A percentile compares a stretch with the other conserved stretches of the same genome.
Conservation (phyloP, 2,888 invertebrate genomes). For the Orthonychiurus folsomi region DNA sequence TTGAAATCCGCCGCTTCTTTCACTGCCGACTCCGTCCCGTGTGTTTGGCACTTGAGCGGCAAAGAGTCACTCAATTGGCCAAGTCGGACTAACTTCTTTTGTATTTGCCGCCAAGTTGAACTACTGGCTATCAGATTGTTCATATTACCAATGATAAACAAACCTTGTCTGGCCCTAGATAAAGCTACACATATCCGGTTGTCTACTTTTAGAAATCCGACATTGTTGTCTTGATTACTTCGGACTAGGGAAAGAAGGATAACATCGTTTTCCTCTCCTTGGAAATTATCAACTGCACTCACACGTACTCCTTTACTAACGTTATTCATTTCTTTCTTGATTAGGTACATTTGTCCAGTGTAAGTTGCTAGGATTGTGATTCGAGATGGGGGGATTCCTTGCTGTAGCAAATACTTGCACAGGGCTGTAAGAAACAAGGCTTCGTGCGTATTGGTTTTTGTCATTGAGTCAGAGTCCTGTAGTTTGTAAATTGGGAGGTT, state of each 20-base stretch:
- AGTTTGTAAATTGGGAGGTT: slow-evolving; percentile 14
- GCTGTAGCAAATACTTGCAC: slow-evolving; percentile 54
- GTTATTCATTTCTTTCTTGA: slow-evolving; percentile 47
- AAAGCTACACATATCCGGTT: slow-evolving; percentile 70
- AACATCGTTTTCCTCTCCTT: slow-evolving; percentile 71
- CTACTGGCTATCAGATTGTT: slow-evolving; percentile 37
- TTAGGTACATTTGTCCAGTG: slow-evolving; percentile 57
- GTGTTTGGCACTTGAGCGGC: slow-evolving; percentile 35
- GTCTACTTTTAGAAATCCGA: slow-evolving; percentile 60
- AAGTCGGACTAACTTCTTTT: slow-evolving; percentile 24
- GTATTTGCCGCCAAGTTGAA: slow-evolving; percentile 39
- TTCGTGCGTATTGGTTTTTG: slow-evolving; percentile 57
- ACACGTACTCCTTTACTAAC: slow-evolving; percentile 50
- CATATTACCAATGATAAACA: slow-evolving; percentile 64
- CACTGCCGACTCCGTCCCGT: slow-evolving; percentile 13
- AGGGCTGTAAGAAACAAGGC: slow-evolving; percentile 55
- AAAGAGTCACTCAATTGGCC: slow-evolving; percentile 28
- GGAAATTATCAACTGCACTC: slow-evolving; percentile 66
- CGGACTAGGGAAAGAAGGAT: slow-evolving; percentile 69
- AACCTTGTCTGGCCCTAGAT: slow-evolving; percentile 59
- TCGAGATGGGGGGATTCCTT: slow-evolving; percentile 53
- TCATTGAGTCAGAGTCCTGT: slow-evolving; percentile 49
- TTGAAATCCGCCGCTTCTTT: background rate
- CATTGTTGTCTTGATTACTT: slow-evolving; percentile 57
- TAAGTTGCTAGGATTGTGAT: slow-evolving; percentile 68